Conservation (phyloP, 2,797 vertebrate genomes). For the Rachycentron canadum region DNA sequence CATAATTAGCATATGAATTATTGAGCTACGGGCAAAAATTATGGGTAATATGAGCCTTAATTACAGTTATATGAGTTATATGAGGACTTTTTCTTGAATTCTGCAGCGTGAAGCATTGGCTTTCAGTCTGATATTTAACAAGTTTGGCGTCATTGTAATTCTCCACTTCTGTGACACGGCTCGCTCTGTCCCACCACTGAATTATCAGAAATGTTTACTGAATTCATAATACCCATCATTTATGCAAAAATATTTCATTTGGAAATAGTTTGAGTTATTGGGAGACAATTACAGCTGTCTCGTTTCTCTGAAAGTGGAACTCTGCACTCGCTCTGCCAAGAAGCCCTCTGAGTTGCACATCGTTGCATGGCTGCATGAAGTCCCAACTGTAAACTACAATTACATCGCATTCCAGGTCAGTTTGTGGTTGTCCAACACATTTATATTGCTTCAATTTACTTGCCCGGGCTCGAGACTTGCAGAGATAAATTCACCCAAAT, state of each 20-base stretch:
- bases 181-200: conserved; percentile 11
- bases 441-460: conserved; percentile 78
- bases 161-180: conserved; percentile 1
- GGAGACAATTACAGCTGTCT: conserved; percentile 56
- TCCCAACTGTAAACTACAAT: conserved; percentile 78
- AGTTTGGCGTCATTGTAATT: background rate
- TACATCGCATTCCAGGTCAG: conserved; percentile 79
- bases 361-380: conserved; percentile 52
- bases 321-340: conserved; percentile 28
- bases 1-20: too few relatives aligned
- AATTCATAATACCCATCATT: conserved; percentile 32
- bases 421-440: conserved; percentile 82
- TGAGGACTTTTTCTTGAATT: background rate
- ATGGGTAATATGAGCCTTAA: background rate
- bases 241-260: conserved; percentile 48
- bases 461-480: conserved; percentile 54
- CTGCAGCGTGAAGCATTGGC: background rate
- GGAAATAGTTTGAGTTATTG: conserved; percentile 49
- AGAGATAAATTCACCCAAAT: conserved; percentile 59
- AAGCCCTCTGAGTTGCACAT: conserved; percentile 47
- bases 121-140: background rate
- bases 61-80: background rate
- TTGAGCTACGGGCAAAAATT: too few relatives aligned
- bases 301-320: conserved; percentile 54
- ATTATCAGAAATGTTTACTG: conserved; percentile 23